Evolutionary conservation across 92 coral and sea anemone species (phyloP).

Genomic region (Parazoanthus darwini): DNA sequence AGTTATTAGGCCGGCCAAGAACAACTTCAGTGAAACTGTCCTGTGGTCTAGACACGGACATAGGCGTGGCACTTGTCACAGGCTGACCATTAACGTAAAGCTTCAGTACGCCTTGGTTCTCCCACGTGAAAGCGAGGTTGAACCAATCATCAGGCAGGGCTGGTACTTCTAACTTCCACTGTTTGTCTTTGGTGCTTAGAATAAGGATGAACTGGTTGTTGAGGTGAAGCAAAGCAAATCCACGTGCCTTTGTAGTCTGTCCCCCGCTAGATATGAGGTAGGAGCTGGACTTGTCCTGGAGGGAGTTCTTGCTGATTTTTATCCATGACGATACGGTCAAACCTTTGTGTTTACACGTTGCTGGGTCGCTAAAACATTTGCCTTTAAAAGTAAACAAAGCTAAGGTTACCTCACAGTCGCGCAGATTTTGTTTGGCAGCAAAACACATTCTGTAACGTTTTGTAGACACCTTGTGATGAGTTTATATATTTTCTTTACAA

Average conservation of each 20-base stretch:
- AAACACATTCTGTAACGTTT: too few species aligned
- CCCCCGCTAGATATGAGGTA: conserved; percentile 88
- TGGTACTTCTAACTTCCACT: conserved; percentile 78
- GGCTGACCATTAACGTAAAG: conserved; percentile 70
- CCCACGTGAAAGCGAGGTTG: conserved; percentile 90
- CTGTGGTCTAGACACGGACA: conserved; percentile 59
- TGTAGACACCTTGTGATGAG: too few species aligned
- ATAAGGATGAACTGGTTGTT: conserved; percentile 70
- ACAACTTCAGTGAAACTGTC: conserved; percentile 69
- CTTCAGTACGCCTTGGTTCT: conserved; percentile 64
- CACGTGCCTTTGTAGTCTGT: conserved; percentile 84
- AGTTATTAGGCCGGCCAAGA: conserved; percentile 86
- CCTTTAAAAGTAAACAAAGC: conserved; percentile 31
- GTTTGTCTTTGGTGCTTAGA: conserved; percentile 70
- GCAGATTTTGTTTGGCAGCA: neutral
- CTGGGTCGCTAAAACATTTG: conserved; percentile 88
- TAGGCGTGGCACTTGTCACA: conserved; percentile 58
- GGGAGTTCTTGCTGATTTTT: conserved; percentile 62
- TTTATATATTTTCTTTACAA: too few species aligned
- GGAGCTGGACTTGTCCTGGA: conserved; percentile 58
- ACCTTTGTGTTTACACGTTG: conserved; percentile 69
- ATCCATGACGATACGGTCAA: conserved; percentile 72
- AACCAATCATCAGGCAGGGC: conserved; percentile 81
- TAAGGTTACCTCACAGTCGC: neutral
- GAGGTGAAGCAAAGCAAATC: conserved; percentile 76